phyloP scores from a whole-genome alignment of 2,113 vertebrate genomes.

The Ceyx margarethae region DNA sequence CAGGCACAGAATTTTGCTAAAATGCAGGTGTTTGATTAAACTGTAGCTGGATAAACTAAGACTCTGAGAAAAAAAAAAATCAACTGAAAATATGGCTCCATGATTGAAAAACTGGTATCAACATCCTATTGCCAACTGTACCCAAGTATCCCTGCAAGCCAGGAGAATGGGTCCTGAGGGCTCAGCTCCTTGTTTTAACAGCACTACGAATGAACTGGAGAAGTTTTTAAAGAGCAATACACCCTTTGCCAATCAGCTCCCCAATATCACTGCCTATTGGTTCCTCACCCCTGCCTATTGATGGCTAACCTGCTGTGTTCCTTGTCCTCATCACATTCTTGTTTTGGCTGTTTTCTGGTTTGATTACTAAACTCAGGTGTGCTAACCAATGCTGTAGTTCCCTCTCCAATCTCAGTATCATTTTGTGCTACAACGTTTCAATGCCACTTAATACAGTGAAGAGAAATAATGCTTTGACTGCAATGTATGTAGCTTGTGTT shows the following conservation, averaged over 20 bases:
- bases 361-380: not conserved
- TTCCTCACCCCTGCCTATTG: not conserved
- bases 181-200: not conserved
- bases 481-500: conserved; percentile 20
- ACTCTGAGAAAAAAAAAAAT: not conserved
- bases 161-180: not conserved
- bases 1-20: not conserved
- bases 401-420: not conserved
- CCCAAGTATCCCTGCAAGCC: not conserved
- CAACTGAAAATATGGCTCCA: not conserved
- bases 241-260: not conserved
- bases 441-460: not conserved
- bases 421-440: fast-evolving
- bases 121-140: not conserved
- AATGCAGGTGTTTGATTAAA: not conserved
- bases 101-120: not conserved
- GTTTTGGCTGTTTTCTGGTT: not conserved
- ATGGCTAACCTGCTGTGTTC: not conserved
- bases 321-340: not conserved
- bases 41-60: not conserved
- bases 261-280: not conserved
- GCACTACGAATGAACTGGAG: fast-evolving
- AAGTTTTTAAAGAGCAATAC: not conserved
- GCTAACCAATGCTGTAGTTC: not conserved
- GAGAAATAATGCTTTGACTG: conserved; percentile 23